A percentile compares a stretch with the other conserved stretches of the same genome.
phyloP scores from a whole-genome alignment of 1,140 invertebrate species.

The Cotesia vestalis region DNA sequence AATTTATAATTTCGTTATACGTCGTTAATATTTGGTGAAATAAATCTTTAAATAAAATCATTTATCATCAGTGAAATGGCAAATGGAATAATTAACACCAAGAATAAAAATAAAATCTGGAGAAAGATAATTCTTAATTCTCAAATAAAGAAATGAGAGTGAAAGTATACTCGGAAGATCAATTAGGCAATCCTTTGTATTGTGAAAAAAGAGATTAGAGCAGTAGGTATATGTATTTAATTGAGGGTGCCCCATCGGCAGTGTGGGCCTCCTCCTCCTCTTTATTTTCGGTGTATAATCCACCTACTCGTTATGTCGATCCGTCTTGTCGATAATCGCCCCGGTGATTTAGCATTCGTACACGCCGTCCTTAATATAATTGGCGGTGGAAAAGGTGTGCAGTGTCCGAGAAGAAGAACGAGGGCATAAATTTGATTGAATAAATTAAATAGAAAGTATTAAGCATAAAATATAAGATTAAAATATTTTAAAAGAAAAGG shows the following conservation, averaged over 20 bases:
- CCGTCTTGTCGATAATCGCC: constrained; percentile 39
- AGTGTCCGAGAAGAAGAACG: neutral
- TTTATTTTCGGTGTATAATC: constrained; percentile 21
- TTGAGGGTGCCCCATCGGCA: constrained; percentile 7
- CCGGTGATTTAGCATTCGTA: constrained; percentile 42
- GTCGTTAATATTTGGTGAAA: too few relatives aligned
- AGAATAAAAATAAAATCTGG: too few relatives aligned
- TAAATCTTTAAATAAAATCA: constrained; percentile 1
- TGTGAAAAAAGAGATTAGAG: too few relatives aligned
- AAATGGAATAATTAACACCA: too few relatives aligned
- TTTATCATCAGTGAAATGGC: neutral
- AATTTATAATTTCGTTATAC: too few relatives aligned
- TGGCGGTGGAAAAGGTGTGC: constrained; percentile 22
- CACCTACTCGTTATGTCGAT: constrained; percentile 45
- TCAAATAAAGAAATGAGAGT: too few relatives aligned
- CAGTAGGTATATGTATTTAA: neutral
- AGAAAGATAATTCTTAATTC: too few relatives aligned
- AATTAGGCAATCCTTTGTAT: too few relatives aligned
- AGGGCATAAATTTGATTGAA: constrained; percentile 37
- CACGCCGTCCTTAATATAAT: constrained; percentile 29
- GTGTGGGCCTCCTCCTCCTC: constrained; percentile 4
- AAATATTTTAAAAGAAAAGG: too few relatives aligned
- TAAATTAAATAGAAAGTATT: constrained; percentile 31
- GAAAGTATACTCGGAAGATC: too few relatives aligned
- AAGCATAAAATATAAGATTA: neutral